Conservation (phyloP, 1,140 invertebrate species). For the Eumeta japonica region DNA sequence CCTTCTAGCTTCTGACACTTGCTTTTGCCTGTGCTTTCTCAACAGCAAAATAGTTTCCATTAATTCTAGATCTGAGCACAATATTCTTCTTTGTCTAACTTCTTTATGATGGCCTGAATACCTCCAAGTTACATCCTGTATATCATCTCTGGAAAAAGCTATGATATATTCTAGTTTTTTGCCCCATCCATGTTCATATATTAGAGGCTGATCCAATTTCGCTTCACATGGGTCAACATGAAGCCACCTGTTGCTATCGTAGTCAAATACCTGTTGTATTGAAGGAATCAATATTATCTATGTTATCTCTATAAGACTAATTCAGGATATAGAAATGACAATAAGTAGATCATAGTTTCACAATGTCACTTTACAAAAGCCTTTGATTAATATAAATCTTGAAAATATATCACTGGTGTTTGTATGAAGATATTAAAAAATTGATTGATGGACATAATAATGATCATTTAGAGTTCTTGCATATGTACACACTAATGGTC, state of each 20-base stretch:
- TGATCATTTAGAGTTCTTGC: too few species aligned
- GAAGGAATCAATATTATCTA: constrained; percentile 8
- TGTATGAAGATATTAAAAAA: too few species aligned
- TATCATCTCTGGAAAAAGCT: constrained; percentile 84
- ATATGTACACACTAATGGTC: too few species aligned
- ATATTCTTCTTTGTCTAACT: constrained; percentile 38
- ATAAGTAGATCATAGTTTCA: background rate
- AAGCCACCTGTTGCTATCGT: constrained; percentile 76
- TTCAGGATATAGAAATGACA: background rate
- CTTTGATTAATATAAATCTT: background rate
- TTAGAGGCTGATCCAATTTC: constrained; percentile 80
- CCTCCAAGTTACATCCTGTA: constrained; percentile 96
- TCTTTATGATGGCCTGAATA: constrained; percentile 74
- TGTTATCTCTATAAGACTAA: background rate
- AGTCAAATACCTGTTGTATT: constrained; percentile 66
- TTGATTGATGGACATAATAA: too few species aligned
- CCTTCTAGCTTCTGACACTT: constrained; percentile 41
- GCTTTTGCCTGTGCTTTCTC: constrained; percentile 51
- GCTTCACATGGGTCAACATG: constrained; percentile 96
- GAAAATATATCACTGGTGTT: too few species aligned
- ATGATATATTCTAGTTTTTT: constrained; percentile 88
- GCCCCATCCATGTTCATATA: constrained; percentile 90
- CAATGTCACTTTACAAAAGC: background rate
- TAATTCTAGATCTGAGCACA: constrained; percentile 65
- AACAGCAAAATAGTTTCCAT: constrained; percentile 47